These are phyloP conservation scores for Caenorhabditis angaria DNA, from an alignment of 2,888 invertebrate species.

Conservation along the genomic window DNA sequence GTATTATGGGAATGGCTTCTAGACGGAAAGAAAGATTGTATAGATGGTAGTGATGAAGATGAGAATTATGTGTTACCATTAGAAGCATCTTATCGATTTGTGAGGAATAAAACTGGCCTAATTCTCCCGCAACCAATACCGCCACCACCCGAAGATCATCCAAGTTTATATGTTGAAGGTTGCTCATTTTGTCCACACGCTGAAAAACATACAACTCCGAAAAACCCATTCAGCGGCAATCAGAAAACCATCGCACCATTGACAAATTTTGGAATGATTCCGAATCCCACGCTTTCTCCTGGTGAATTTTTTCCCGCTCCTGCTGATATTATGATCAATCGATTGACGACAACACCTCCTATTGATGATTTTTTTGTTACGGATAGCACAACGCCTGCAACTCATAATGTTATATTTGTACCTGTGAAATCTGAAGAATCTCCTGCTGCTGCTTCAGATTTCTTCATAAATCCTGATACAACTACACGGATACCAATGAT, in stretches of 20 bases:
- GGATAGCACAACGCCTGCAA: neutral
- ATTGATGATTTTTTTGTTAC: conserved; percentile 13
- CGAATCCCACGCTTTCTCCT: neutral
- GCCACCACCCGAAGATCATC: conserved; percentile 38
- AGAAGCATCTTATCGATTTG: conserved; percentile 29
- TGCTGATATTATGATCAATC: neutral
- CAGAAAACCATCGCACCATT: conserved; percentile 17
- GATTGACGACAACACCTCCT: neutral
- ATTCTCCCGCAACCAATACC: conserved; percentile 28
- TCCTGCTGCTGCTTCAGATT: too few species aligned
- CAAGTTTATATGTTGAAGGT: conserved; percentile 31
- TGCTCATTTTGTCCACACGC: conserved; percentile 33
- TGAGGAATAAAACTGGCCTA: conserved; percentile 29
- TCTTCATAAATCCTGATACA: too few species aligned
- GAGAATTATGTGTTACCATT: conserved; percentile 39
- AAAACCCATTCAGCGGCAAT: conserved; percentile 24
- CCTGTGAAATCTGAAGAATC: neutral
- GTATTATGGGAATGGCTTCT: conserved; percentile 66
- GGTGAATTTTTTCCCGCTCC: conserved; percentile 24
- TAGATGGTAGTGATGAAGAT: conserved; percentile 69
- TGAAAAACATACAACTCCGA: conserved; percentile 22
- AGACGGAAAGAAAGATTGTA: conserved; percentile 67
- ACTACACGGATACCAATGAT: conserved; percentile 28
- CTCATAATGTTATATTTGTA: neutral
- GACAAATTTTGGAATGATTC: conserved; percentile 17